A percentile compares a stretch with the other conserved stretches of the same genome.
Evolutionary conservation across 2,888 invertebrate genomes (phyloP).

Genomic region (Troides aeacus): DNA sequence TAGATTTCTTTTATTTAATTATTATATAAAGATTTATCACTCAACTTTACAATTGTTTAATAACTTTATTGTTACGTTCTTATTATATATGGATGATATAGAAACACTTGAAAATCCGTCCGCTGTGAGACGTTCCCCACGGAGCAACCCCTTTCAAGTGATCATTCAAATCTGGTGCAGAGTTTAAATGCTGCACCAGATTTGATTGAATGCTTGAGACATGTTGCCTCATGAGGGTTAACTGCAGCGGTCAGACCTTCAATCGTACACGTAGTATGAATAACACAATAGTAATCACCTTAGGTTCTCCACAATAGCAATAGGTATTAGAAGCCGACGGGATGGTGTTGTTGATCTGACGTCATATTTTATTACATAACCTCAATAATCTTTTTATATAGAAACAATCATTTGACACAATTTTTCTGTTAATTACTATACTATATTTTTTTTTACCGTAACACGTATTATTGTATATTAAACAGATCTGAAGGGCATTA

Average conservation of each 20-base stretch:
- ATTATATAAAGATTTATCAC: not conserved
- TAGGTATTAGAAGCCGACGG: conserved; percentile 41
- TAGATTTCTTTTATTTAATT: not conserved
- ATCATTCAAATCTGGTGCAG: not conserved
- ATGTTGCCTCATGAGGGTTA: no score
- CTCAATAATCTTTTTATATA: not conserved
- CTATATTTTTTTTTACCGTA: no score
- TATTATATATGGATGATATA: conserved; percentile 16
- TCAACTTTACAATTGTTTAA: not conserved
- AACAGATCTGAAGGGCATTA: conserved; percentile 21
- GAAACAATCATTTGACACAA: no score
- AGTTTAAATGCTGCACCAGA: not conserved
- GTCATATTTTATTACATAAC: conserved; percentile 6
- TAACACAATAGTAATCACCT: conserved; percentile 58
- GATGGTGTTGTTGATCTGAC: conserved; percentile 28
- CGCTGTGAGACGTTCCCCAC: conserved; percentile 4
- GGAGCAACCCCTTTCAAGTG: not conserved
- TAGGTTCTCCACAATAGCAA: conserved; percentile 66
- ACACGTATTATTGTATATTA: no score
- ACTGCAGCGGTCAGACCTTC: conserved; percentile 11
- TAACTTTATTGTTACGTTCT: not conserved
- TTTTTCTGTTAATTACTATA: no score
- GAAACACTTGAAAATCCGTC: conserved; percentile 29
- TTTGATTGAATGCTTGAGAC: no score
- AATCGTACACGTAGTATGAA: conserved; percentile 50